Evolutionary conservation across 1,140 invertebrate genomes (phyloP).

Genomic region (Cylas formicarius): DNA sequence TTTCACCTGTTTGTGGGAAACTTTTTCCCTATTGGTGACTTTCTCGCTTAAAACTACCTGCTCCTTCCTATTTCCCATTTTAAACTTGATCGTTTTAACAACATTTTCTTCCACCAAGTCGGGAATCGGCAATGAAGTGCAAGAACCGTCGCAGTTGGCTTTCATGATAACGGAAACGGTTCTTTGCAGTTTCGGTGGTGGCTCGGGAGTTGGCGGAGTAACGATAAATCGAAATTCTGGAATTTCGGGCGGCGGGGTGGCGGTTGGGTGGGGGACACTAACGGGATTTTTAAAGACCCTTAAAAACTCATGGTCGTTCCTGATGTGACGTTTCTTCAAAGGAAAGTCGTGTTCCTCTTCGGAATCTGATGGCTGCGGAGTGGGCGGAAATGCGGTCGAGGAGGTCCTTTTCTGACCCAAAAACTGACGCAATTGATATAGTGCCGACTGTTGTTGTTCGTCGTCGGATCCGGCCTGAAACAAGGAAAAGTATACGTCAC

Average conservation of each 20-base stretch:
- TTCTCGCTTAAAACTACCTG: slow-evolving; percentile 51
- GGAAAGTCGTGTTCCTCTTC: slow-evolving; percentile 45
- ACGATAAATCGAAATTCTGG: slow-evolving; percentile 18
- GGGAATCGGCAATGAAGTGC: slow-evolving; percentile 45
- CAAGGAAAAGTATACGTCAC: slow-evolving; percentile 18
- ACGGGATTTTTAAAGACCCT: slow-evolving; percentile 14
- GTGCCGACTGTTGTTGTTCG: slow-evolving; percentile 25
- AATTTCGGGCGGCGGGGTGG: slow-evolving; percentile 44
- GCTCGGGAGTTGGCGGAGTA: slow-evolving; percentile 13
- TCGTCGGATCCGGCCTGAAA: slow-evolving; percentile 27
- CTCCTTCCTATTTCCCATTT: slow-evolving; percentile 61
- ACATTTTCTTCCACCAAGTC: slow-evolving; percentile 50
- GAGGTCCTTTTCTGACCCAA: slow-evolving; percentile 42
- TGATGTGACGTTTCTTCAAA: slow-evolving; percentile 42
- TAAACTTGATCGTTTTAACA: slow-evolving; percentile 67
- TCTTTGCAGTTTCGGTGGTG: slow-evolving; percentile 40
- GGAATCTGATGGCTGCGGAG: slow-evolving; percentile 52
- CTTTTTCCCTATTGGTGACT: slow-evolving; percentile 37
- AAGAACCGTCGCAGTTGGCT: slow-evolving; percentile 67
- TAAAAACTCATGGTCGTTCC: slow-evolving; percentile 43
- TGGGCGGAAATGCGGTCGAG: slow-evolving; percentile 39
- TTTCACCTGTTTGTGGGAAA: slow-evolving; percentile 5
- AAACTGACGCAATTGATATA: slow-evolving; percentile 20
- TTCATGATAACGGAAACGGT: slow-evolving; percentile 71
- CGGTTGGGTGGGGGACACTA: slow-evolving; percentile 36